Evolutionary conservation across 2,113 vertebrate species (phyloP), one percentile per base, ranked within the genome.

Genomic region (Hemiprocne comata): DNA sequence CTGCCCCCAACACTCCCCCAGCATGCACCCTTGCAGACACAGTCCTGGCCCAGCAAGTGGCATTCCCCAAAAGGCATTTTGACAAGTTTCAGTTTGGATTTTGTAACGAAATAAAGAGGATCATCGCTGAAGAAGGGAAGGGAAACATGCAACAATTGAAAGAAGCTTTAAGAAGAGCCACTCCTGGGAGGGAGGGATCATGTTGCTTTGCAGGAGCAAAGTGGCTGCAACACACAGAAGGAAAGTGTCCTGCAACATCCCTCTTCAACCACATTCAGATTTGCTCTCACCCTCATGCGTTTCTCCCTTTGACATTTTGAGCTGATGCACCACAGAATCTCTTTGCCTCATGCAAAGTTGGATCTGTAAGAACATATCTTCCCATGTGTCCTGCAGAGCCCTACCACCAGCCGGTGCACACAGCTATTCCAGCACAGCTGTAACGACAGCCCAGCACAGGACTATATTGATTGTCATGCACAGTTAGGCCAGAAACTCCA

Each of bases 201-300:
- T 55, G 13, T 48, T 25, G 28, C 17, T 36, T 55, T 38, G 10
- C 25, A 51, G 29, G 18, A 61, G 18, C 29, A 26, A 38, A 57
- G 21, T 33, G 34, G 25, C 19, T 6, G 6, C 36, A 40, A 0
- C 6, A 13, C 17, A 48, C 10, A 64, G 15, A 29, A 66, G 24
- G 33, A 38, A 84, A 51, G 1, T 3, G 33, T 36, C 53, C 16
- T 62, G 17, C n/a, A 46, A 15, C 33, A 28, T 33, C 8, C 24
- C 13, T 64, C 18, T 71, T 42, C 53, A 57, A 12, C 19, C 18
- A 51, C 42, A 28, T 16, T 8, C 10, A 42, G 42, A 73, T 23
- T 7, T 0, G 0, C 26, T 61, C 70, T 50, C 57, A 54, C 28
- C n/a, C 14, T 48, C 50, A 31, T 0, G 2, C 1, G 0, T 62